A percentile compares a stretch with the other conserved stretches of the same genome.
Evolutionary conservation across 2,888 invertebrate genomes (phyloP).

Genomic region (Lumbricus terrestris): DNA sequence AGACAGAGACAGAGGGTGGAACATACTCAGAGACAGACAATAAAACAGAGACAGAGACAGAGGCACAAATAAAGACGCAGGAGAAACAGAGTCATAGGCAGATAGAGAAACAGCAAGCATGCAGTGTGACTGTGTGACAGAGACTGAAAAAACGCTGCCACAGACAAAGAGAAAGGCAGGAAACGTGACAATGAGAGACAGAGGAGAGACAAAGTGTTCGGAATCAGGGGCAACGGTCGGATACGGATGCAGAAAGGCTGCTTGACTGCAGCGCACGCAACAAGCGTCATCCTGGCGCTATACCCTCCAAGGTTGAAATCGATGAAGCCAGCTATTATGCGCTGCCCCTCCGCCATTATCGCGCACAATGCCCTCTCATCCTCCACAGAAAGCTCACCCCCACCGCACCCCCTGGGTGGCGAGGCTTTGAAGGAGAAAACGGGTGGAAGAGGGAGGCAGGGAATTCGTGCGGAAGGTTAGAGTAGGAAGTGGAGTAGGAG

Average conservation of each 20-base stretch:
- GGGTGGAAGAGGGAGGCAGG: background rate
- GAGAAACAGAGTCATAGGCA: too few relatives aligned
- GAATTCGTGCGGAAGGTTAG: background rate
- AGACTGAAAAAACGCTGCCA: background rate
- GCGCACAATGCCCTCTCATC: background rate
- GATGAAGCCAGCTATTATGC: background rate
- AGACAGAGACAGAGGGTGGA: too few relatives aligned
- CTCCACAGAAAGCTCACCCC: background rate
- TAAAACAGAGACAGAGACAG: too few relatives aligned
- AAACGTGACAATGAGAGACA: background rate
- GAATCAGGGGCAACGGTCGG: background rate
- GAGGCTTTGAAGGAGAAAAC: background rate
- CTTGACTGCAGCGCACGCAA: slow-evolving; percentile 6
- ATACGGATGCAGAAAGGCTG: background rate
- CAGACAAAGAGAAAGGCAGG: background rate
- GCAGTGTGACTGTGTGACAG: too few relatives aligned
- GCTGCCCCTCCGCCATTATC: background rate
- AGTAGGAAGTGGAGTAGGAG: too few relatives aligned
- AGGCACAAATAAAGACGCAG: too few relatives aligned
- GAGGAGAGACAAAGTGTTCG: background rate
- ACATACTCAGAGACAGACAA: too few relatives aligned
- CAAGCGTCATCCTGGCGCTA: background rate
- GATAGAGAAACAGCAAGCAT: too few relatives aligned
- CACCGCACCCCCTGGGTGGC: background rate
- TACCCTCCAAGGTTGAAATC: background rate